Percentiles rank a stretch among this genome's conserved stretches.
Evolutionary conservation across 2,113 vertebrate genomes (phyloP).

Genomic region (Tetraodon nigroviridis): DNA sequence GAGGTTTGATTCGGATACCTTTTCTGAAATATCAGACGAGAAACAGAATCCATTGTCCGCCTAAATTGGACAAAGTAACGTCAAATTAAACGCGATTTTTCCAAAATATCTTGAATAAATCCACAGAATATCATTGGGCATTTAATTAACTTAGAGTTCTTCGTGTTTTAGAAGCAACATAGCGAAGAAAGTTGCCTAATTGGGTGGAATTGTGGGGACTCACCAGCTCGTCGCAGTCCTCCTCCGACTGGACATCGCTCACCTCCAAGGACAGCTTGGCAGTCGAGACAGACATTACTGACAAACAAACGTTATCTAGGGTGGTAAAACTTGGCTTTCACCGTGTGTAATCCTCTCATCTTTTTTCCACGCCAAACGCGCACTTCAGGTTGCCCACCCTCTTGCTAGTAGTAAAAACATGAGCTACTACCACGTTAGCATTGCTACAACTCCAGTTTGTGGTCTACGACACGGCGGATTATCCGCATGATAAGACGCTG

Average conservation of each 20-base stretch:
- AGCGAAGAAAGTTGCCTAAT: no score
- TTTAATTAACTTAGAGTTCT: no score
- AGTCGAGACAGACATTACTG: constrained; percentile 17
- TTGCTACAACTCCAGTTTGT: constrained; percentile 11
- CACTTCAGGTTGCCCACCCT: constrained; percentile 4
- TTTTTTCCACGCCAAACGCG: not conserved
- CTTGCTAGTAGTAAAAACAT: constrained; percentile 23
- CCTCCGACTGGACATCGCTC: constrained; percentile 68
- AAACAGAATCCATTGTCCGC: constrained; percentile 78
- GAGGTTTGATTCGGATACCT: constrained; percentile 55
- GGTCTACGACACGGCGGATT: no score
- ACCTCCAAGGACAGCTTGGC: constrained; percentile 60
- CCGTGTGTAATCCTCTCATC: constrained; percentile 25
- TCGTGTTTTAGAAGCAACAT: no score
- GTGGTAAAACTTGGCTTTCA: constrained; percentile 27
- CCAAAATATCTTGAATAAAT: no score
- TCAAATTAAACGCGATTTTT: not conserved
- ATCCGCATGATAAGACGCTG: not conserved
- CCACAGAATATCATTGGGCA: no score
- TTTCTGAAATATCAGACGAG: constrained; percentile 73
- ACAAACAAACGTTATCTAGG: constrained; percentile 14
- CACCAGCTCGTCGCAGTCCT: constrained; percentile 71
- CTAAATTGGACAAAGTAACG: constrained; percentile 51
- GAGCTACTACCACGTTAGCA: constrained; percentile 31
- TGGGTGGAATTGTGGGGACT: constrained; percentile 16